Percentiles rank a stretch among this genome's conserved stretches.
phyloP scores from a whole-genome alignment of 1,140 invertebrate genomes.

The Goniozus legneri region DNA sequence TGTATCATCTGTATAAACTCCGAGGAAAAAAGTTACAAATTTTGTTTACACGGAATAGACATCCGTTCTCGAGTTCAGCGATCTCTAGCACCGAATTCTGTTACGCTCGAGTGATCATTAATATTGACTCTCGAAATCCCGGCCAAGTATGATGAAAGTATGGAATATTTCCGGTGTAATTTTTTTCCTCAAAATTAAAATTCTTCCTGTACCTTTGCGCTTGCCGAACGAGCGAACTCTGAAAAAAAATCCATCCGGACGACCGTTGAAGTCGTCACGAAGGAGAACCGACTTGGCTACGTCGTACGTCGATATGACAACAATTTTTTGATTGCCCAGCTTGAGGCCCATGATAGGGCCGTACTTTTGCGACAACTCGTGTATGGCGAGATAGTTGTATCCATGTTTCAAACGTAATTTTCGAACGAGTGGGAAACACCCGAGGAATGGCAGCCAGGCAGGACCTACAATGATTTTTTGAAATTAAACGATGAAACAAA shows the following conservation, averaged over 20 bases:
- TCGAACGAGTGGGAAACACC: slow-evolving; percentile 39
- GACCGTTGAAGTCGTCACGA: slow-evolving; percentile 64
- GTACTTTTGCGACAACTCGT: slow-evolving; percentile 36
- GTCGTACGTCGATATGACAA: slow-evolving; percentile 62
- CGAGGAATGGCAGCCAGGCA: slow-evolving; percentile 50
- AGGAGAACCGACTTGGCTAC: slow-evolving; percentile 60
- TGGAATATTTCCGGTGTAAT: no score
- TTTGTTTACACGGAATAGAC: no score
- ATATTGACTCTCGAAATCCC: no score
- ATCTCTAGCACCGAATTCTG: no score
- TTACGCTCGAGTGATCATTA: no score
- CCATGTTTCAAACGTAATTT: slow-evolving; percentile 27
- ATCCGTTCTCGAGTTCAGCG: no score
- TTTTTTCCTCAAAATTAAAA: no score
- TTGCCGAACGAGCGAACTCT: slow-evolving; percentile 62
- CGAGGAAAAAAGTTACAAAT: no score
- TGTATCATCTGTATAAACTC: no score
- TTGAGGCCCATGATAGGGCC: slow-evolving; percentile 53
- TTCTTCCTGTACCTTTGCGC: slow-evolving; percentile 62
- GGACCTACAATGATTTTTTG: slow-evolving; percentile 39
- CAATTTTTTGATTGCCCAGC: slow-evolving; percentile 59
- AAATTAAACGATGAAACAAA: background rate
- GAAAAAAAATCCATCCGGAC: slow-evolving; percentile 69
- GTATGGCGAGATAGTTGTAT: slow-evolving; percentile 43
- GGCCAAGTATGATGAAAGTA: no score